phyloP scores from a whole-genome alignment of 2,113 vertebrate genomes.

The Jaculus jaculus region DNA sequence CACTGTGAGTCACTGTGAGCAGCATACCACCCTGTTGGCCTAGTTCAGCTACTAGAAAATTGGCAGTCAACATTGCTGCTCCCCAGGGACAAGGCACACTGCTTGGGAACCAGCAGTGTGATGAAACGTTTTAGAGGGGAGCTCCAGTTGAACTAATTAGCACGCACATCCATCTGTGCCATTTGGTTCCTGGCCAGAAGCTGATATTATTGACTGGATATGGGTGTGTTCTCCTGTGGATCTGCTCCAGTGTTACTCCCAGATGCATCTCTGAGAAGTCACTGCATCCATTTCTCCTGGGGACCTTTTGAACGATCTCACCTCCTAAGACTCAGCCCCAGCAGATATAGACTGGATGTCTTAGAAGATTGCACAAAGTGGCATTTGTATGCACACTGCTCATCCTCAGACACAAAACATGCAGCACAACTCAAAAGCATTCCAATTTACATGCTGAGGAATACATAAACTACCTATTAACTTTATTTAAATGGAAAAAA shows the following conservation, averaged over 20 bases:
- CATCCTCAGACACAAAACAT: neutral
- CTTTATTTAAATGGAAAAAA: slow-evolving; percentile 23
- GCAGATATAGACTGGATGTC: slow-evolving; percentile 24
- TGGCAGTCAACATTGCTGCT: slow-evolving; percentile 21
- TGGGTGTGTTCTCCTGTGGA: slow-evolving; percentile 7
- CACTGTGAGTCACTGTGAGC: slow-evolving; percentile 29
- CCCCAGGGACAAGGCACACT: slow-evolving; percentile 47
- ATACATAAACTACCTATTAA: neutral
- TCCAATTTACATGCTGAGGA: neutral
- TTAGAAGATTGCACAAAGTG: neutral
- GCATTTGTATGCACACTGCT: neutral
- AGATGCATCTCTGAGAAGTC: slow-evolving; percentile 7
- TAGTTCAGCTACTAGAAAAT: slow-evolving; percentile 48
- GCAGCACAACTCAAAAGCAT: neutral
- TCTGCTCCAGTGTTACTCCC: slow-evolving; percentile 25
- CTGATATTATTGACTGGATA: slow-evolving; percentile 7
- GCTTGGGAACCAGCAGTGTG: slow-evolving; percentile 63
- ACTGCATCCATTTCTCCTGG: neutral
- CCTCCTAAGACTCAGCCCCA: neutral
- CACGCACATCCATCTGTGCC: slow-evolving; percentile 63
- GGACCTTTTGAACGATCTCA: slow-evolving; percentile 26
- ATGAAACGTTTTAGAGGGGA: slow-evolving; percentile 64
- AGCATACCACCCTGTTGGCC: slow-evolving; percentile 9
- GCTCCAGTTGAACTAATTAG: slow-evolving; percentile 69
- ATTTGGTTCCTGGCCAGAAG: slow-evolving; percentile 61